These are phyloP conservation scores for Chlorospingus semifuscus DNA, from an alignment of 2,797 vertebrate species.

Conservation along the genomic window DNA sequence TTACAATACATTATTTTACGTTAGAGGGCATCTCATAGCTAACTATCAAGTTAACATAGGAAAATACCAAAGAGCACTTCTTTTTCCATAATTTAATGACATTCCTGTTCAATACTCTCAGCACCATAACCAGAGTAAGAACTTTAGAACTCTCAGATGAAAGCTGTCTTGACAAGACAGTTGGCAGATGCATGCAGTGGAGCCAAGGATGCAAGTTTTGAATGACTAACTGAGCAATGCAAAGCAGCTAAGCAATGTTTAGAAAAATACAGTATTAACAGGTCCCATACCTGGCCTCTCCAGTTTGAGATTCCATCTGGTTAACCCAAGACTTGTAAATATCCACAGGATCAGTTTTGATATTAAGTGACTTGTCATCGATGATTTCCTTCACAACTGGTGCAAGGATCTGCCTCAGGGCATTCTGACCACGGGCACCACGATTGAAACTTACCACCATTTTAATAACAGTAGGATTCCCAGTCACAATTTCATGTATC, in stretches of 20 bases:
- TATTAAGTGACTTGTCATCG: constrained; percentile 95
- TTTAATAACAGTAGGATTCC: constrained; percentile 97
- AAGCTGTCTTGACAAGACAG: neutral
- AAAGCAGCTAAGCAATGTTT: neutral
- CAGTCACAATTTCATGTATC: constrained; percentile 96
- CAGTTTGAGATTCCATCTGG: constrained; percentile 98
- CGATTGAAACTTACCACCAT: constrained; percentile 99
- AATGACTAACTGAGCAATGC: neutral
- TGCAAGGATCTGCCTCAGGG: constrained; percentile 91
- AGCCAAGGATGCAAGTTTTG: neutral
- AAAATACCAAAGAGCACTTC: neutral
- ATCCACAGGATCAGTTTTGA: constrained; percentile 97
- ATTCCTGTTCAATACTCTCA: neutral
- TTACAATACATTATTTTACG: neutral
- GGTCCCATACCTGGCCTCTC: constrained; percentile 89
- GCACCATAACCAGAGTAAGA: neutral
- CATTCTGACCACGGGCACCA: constrained; percentile 93
- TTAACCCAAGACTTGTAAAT: constrained; percentile 99
- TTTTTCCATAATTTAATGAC: neutral
- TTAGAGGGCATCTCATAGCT: neutral
- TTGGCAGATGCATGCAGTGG: neutral
- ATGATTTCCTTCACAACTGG: constrained; percentile 98
- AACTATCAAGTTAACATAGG: neutral
- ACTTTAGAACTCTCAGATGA: neutral
- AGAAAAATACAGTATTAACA: neutral